Evolutionary conservation across 2,113 vertebrate species (phyloP), one percentile per base, ranked within the genome.

Genomic region (Canis aureus): DNA sequence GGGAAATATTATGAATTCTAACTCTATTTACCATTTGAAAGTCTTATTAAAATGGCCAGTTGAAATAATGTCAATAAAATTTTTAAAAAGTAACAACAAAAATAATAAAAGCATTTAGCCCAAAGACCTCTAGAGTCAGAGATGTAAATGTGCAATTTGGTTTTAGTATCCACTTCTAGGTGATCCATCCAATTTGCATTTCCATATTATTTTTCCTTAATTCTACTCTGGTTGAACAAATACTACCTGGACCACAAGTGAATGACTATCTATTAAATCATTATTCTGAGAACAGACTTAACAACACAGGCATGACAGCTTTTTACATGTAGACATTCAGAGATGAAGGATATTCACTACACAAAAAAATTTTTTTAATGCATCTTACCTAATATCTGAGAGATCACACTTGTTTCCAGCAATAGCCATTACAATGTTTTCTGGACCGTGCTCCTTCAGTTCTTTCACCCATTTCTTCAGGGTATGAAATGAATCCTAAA

Each of bases 381-480:
- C 59, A 5, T 16, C 49, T 97, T 98, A 99, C 99, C 99, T 99
- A 98, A 99, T 99, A 98, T 99, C 99, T 76, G 99, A 99, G 97
- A 99, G 99, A 97, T 99, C 99, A 92, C 99, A 99, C 98, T 99
- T 99, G 98, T 99, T 99, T 96, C 99, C 99, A 95, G 99, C 99
- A 0, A 99, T 99, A 51, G 99, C 99, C 98, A 99, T 99, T 27
- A 99, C 99, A 55, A 99, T 99, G 98, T 99, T 99, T 97, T 99
- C 99, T 60, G 99, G 99, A 32, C 99, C 99, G 1, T 99, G 99
- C 94, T 99, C 99, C 98, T 99, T 99, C 93, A 99, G 98, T 97
- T 99, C 99, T 98, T 99, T 99, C 93, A 99, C 99, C 99, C 99
- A 99, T 97, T 99, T 99, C 99, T 99, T 99, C 98, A 99, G 98